These are phyloP conservation scores for Tonatia bakeri DNA, from an alignment of 2,113 vertebrate species.

Conservation along the genomic window DNA sequence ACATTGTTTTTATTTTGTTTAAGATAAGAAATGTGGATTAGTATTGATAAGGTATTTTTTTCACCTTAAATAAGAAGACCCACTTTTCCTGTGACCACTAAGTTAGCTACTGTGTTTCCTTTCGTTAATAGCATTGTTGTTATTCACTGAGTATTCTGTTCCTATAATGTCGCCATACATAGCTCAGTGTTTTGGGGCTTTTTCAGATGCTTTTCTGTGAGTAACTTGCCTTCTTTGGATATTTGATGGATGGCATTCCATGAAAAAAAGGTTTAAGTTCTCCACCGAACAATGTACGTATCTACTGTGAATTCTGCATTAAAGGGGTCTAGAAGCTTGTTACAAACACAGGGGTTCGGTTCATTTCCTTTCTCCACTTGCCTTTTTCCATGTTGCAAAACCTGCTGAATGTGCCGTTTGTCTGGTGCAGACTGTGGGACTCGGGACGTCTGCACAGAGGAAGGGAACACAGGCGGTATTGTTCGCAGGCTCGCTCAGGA, in stretches of 20 bases:
- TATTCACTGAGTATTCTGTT: constrained; percentile 9
- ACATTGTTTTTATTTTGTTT: constrained; percentile 14
- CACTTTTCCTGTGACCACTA: not conserved
- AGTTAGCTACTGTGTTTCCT: not conserved
- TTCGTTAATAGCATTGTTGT: not conserved
- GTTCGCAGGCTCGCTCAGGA: constrained; percentile 59
- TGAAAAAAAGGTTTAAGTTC: constrained; percentile 32
- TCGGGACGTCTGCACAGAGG: constrained; percentile 40
- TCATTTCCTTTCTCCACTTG: constrained; percentile 36
- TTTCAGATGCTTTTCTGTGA: constrained; percentile 36
- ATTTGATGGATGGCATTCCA: constrained; percentile 11
- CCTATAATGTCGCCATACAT: not conserved
- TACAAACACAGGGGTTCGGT: constrained; percentile 28
- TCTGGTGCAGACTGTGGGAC: constrained; percentile 36
- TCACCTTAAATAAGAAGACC: constrained; percentile 4
- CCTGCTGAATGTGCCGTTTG: constrained; percentile 52
- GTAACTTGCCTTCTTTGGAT: constrained; percentile 45
- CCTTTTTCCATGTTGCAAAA: not conserved
- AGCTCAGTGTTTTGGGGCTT: not conserved
- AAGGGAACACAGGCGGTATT: constrained; percentile 60
- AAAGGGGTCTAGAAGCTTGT: not conserved
- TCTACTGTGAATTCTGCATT: constrained; percentile 27
- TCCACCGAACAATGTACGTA: constrained; percentile 25
- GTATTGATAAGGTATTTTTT: not conserved
- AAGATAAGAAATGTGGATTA: not conserved